A percentile compares a stretch with the other conserved stretches of the same genome.
These are phyloP conservation scores for Podocnemis expansa DNA, from an alignment of 2,113 vertebrate genomes.

Conservation along the genomic window DNA sequence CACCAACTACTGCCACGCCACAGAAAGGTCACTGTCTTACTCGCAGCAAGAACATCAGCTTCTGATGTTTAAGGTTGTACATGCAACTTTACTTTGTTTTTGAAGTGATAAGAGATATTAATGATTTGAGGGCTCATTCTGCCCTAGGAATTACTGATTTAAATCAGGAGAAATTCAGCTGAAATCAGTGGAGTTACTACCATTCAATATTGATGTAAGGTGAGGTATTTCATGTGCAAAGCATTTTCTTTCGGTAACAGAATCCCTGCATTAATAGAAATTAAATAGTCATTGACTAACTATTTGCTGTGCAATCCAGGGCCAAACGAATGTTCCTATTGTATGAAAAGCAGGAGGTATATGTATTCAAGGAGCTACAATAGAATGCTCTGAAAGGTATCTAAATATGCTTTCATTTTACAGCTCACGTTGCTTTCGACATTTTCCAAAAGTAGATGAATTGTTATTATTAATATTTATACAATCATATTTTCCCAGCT, in stretches of 20 bases:
- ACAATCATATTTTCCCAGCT: not conserved
- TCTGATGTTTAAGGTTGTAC: not conserved
- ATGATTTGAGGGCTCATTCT: not conserved
- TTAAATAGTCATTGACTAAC: slow-evolving; percentile 49
- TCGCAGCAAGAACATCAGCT: not conserved
- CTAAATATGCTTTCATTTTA: slow-evolving; percentile 10
- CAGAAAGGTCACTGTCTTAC: not conserved
- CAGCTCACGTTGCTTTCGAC: not conserved
- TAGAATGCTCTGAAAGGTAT: not conserved
- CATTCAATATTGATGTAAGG: not conserved
- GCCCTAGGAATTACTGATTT: not conserved
- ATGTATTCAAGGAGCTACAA: not conserved
- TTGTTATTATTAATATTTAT: not conserved
- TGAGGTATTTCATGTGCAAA: not conserved
- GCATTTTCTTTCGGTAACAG: not conserved
- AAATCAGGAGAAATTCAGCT: not conserved
- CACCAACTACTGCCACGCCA: not conserved
- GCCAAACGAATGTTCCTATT: slow-evolving; percentile 18
- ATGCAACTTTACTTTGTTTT: not conserved
- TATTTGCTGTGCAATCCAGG: not conserved
- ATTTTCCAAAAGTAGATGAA: slow-evolving; percentile 9
- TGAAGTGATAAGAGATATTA: not conserved
- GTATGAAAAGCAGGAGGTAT: slow-evolving; percentile 27
- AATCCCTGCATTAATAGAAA: not conserved
- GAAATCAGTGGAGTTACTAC: not conserved